phyloP scores from a whole-genome alignment of 2,888 invertebrate species.

The Oasisia sp. region DNA sequence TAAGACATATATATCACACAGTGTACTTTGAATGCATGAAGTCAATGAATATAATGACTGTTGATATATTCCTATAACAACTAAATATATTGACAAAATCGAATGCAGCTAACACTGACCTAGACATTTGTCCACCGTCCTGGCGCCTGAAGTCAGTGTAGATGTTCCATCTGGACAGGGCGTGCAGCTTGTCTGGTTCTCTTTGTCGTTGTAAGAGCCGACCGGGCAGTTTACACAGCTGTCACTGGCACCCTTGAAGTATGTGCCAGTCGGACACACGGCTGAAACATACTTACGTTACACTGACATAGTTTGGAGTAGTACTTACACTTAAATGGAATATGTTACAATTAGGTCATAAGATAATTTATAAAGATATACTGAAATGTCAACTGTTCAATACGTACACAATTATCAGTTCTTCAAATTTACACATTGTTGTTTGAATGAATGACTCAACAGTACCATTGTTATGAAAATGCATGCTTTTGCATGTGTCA shows the following conservation, averaged over 20 bases:
- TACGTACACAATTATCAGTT: not conserved
- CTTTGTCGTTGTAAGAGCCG: conserved; percentile 5
- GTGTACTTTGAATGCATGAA: too few species aligned
- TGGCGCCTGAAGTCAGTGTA: not conserved
- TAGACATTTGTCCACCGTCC: not conserved
- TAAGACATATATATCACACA: too few species aligned
- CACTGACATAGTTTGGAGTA: too few species aligned
- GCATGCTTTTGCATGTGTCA: not conserved
- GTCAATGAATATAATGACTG: too few species aligned
- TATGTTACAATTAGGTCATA: too few species aligned
- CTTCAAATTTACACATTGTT: not conserved
- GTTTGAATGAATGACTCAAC: not conserved
- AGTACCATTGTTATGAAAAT: not conserved
- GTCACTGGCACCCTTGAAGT: not conserved
- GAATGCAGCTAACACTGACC: not conserved
- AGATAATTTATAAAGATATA: not conserved
- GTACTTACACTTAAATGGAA: too few species aligned
- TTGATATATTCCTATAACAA: too few species aligned
- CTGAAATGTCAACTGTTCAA: not conserved
- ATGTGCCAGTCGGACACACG: conserved; percentile 21
- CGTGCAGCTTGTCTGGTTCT: not conserved
- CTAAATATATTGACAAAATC: too few species aligned
- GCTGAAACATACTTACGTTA: not conserved
- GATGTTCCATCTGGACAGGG: not conserved
- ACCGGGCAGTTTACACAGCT: conserved; percentile 17